Evolutionary conservation across 2,113 vertebrate species (phyloP), one percentile per base, ranked within the genome.

Genomic region (Gymnogyps californianus): DNA sequence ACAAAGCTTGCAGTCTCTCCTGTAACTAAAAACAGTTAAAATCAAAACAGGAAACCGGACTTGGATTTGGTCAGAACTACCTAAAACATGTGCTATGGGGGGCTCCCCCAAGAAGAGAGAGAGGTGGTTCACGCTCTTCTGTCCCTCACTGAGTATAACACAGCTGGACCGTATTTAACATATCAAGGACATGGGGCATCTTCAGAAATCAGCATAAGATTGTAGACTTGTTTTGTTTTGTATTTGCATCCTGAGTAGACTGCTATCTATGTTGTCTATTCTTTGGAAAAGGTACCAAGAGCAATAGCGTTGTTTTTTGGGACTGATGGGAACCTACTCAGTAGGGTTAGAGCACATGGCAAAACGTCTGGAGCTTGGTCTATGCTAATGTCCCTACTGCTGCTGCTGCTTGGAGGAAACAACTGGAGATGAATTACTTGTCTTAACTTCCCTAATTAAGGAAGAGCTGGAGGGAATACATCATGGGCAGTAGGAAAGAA

Each of bases 391-490:
- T 42, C 34, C 52, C 69, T 74, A 21, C 54, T 78, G 42, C 59
- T 88, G 71, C 72, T 94, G 44, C 74, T 95, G 59, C 87, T 89
- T 90, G 11, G 1, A 91, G 71, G 82, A 94, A 90, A 62, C 57
- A 96, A 96, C 81, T 90, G 58, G 79, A 94, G 93, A 97, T 32
- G 29, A 97, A 97, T 97, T 87, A 93, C 71, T 94, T 51, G 88
- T 38, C 85, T 95, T 96, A 94, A 95, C 75, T 97, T 95, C 71
- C 72, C 96, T 96, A 94, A 96, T 97, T 97, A 96, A 96, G 83
- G 70, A 89, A 70, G 65, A 84, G 58, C 69, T 97, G 77, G 58
- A 95, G 83, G 89, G 57, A 95, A 96, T 96, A 95, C 74, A 93
- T 95, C 94, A 97, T 58, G 80, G 70, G 32, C 70, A 96, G 49